Percentiles rank a stretch among this genome's conserved stretches.
Evolutionary conservation across 2,113 vertebrate species (phyloP).

Genomic region (Phodopus roborovskii): DNA sequence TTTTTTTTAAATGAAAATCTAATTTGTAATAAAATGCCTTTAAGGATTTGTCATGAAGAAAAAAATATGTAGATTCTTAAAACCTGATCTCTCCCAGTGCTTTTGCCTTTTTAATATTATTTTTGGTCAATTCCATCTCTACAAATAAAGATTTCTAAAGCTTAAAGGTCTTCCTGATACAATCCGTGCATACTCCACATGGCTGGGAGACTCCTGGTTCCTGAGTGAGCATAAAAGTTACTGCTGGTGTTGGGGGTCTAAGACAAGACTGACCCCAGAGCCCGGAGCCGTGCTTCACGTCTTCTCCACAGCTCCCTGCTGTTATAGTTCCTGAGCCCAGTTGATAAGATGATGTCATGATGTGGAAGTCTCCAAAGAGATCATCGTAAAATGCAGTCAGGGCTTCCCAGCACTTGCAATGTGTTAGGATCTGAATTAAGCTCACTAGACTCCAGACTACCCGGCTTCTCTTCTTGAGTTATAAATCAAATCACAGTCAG

Average conservation of each 20-base stretch:
- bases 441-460: constrained; percentile 51
- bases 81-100: constrained; percentile 80
- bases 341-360: constrained; percentile 63
- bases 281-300: constrained; percentile 53
- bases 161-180: constrained; percentile 41
- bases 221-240: constrained; percentile 36
- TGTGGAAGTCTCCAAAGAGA: constrained; percentile 21
- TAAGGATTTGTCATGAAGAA: constrained; percentile 79
- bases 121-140: constrained; percentile 78
- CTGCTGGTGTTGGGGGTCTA: background rate
- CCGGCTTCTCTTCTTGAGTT: constrained; percentile 51
- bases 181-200: background rate
- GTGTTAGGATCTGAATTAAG: constrained; percentile 21
- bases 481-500: constrained; percentile 25
- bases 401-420: constrained; percentile 28
- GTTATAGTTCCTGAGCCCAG: constrained; percentile 84
- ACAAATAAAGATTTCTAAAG: constrained; percentile 82
- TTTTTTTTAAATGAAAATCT: constrained; percentile 74
- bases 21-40: constrained; percentile 82
- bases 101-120: constrained; percentile 72
- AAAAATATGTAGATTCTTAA: constrained; percentile 62
- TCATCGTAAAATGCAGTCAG: constrained; percentile 13
- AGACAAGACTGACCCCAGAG: constrained; percentile 67
- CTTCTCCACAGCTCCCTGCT: constrained; percentile 81
- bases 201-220: constrained; percentile 5